Percentiles rank a stretch among this genome's conserved stretches.
phyloP scores from a whole-genome alignment of 2,113 vertebrate genomes.

The Gambusia affinis region DNA sequence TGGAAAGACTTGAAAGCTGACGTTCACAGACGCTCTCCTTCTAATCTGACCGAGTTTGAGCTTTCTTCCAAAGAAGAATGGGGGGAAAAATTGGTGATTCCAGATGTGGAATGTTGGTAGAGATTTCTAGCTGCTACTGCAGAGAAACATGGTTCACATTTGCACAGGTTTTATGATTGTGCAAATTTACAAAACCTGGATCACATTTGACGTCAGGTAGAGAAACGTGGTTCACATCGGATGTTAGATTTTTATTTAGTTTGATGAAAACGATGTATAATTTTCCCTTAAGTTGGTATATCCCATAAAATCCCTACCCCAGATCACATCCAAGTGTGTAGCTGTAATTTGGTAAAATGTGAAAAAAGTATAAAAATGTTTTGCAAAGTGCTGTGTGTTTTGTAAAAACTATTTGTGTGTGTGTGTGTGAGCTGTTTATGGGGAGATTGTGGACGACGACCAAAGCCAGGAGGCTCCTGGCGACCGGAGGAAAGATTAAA shows the following conservation, averaged over 20 bases:
- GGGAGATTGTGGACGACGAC: constrained; percentile 29
- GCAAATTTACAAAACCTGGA: no score
- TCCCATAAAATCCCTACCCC: not conserved
- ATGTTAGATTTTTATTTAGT: not conserved
- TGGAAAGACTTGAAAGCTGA: not conserved
- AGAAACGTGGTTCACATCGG: not conserved
- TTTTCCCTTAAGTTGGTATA: not conserved
- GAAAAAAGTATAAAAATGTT: not conserved
- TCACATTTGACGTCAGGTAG: not conserved
- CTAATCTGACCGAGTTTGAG: not conserved
- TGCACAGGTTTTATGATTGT: no score
- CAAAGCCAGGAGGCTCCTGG: constrained; percentile 55
- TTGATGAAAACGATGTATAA: not conserved
- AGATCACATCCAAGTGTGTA: not conserved
- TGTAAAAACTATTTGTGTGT: not conserved
- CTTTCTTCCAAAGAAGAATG: not conserved
- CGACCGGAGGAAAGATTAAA: constrained; percentile 75
- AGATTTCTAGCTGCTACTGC: not conserved
- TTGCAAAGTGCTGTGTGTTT: not conserved
- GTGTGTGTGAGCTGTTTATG: constrained; percentile 3
- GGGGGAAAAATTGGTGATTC: not conserved
- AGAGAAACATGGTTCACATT: not conserved
- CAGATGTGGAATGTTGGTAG: not conserved
- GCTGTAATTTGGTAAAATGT: not conserved
- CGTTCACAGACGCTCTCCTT: not conserved